Percentiles rank a stretch among this genome's conserved stretches.
These are phyloP conservation scores for Cynopterus sphinx DNA, from an alignment of 2,797 vertebrate genomes.

Conservation along the genomic window DNA sequence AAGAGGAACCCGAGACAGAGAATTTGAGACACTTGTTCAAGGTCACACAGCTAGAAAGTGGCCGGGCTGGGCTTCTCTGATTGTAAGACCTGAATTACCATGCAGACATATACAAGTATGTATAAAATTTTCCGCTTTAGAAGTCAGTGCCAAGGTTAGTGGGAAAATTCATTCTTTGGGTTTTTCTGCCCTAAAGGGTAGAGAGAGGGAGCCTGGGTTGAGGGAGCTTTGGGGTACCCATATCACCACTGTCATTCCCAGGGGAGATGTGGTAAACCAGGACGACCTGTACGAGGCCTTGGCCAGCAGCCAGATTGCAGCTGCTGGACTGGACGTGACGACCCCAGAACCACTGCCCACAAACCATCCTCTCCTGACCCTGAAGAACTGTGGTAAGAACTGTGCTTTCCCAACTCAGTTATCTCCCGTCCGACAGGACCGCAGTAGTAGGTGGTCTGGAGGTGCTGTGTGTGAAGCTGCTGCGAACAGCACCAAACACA, in stretches of 20 bases:
- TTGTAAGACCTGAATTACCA: neutral
- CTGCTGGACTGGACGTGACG: slow-evolving; percentile 95
- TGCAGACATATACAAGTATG: neutral
- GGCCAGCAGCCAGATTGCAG: slow-evolving; percentile 89
- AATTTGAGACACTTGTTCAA: neutral
- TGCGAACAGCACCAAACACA: neutral
- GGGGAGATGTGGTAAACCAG: slow-evolving; percentile 95
- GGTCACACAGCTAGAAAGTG: neutral
- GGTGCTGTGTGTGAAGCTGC: neutral
- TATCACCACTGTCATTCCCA: slow-evolving; percentile 67
- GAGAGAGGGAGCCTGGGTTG: neutral
- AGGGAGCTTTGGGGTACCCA: neutral
- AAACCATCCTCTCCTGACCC: slow-evolving; percentile 90
- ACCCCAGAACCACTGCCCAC: slow-evolving; percentile 94
- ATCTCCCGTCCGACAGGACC: neutral
- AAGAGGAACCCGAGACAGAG: neutral
- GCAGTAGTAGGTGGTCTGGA: neutral
- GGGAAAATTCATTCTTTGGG: neutral
- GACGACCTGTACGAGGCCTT: slow-evolving; percentile 93
- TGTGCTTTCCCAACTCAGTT: rapidly evolving
- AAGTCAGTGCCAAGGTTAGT: neutral
- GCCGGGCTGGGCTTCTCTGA: neutral
- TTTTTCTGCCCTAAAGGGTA: neutral
- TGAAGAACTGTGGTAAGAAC: slow-evolving; percentile 94
- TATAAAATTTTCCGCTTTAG: neutral